A percentile compares a stretch with the other conserved stretches of the same genome.
Evolutionary conservation across 2,888 invertebrate species (phyloP).

Genomic region (Sesamia inferens): DNA sequence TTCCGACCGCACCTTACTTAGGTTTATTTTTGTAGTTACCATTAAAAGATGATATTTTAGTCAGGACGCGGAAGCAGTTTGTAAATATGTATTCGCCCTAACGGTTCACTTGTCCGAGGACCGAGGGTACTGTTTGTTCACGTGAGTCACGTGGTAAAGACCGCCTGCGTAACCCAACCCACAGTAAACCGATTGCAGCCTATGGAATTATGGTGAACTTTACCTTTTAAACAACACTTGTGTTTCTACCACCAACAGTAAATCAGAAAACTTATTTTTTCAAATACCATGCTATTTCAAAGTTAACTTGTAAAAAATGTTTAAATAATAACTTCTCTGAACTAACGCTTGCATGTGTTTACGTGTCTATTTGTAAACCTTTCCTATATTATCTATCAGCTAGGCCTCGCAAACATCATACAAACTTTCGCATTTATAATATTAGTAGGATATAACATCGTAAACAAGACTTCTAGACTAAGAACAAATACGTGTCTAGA

Average conservation of each 20-base stretch:
- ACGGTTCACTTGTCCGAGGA: slow-evolving; percentile 68
- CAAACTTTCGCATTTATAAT: no score
- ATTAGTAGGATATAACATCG: slow-evolving; percentile 3
- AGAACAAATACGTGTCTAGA: slow-evolving; percentile 41
- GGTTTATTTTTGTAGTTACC: slow-evolving; percentile 62
- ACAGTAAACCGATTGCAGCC: slow-evolving; percentile 62
- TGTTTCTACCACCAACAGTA: slow-evolving; percentile 29
- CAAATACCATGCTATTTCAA: slow-evolving; percentile 35
- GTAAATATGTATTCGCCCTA: slow-evolving; percentile 74
- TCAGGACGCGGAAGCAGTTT: slow-evolving; percentile 73
- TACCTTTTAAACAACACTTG: slow-evolving; percentile 54
- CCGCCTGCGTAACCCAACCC: slow-evolving; percentile 61
- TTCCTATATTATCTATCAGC: not conserved
- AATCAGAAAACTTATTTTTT: slow-evolving; percentile 37
- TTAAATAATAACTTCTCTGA: slow-evolving; percentile 3
- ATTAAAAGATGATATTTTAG: slow-evolving; percentile 71
- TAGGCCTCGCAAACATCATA: no score
- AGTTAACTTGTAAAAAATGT: slow-evolving; percentile 8
- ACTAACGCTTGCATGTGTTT: not conserved
- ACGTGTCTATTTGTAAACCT: not conserved
- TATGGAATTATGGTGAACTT: slow-evolving; percentile 65
- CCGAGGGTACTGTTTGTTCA: slow-evolving; percentile 70
- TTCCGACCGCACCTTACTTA: slow-evolving; percentile 9
- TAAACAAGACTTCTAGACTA: slow-evolving; percentile 8
- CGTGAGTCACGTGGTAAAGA: slow-evolving; percentile 73